Evolutionary conservation across 2,113 vertebrate species (phyloP).

Genomic region (Alectura lathami): DNA sequence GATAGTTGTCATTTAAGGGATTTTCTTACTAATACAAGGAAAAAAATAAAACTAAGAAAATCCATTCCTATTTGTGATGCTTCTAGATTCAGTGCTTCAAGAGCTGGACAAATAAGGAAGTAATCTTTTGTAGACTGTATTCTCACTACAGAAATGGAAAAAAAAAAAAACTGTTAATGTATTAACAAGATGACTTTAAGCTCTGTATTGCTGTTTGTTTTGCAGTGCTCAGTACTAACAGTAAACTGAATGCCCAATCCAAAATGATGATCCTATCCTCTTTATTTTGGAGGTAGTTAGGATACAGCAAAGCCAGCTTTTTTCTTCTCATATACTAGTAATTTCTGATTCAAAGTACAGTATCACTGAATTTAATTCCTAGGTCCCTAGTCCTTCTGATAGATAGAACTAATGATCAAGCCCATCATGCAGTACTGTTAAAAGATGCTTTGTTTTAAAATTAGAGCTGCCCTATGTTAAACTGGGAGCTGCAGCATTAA

Average conservation of each 20-base stretch:
- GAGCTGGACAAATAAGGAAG: neutral
- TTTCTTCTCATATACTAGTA: neutral
- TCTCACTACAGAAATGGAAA: neutral
- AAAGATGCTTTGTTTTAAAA: neutral
- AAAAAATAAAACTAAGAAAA: neutral
- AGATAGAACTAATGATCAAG: neutral
- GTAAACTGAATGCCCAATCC: neutral
- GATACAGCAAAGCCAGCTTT: neutral
- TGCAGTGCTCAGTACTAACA: neutral
- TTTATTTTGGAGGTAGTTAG: neutral
- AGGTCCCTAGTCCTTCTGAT: neutral
- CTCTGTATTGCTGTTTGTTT: neutral
- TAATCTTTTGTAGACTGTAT: neutral
- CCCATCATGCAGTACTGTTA: neutral
- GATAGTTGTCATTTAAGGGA: neutral
- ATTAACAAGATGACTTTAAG: neutral
- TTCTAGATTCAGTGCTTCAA: neutral
- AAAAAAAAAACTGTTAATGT: neutral
- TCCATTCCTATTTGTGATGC: neutral
- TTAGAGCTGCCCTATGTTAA: neutral
- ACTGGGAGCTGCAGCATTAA: neutral
- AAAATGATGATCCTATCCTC: neutral
- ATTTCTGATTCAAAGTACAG: neutral
- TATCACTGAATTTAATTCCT: neutral
- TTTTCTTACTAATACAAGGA: neutral